Evolutionary conservation across 2,797 vertebrate genomes (phyloP), one percentile per base, ranked within the genome.

Genomic region (Orientallactaga sibirica): DNA sequence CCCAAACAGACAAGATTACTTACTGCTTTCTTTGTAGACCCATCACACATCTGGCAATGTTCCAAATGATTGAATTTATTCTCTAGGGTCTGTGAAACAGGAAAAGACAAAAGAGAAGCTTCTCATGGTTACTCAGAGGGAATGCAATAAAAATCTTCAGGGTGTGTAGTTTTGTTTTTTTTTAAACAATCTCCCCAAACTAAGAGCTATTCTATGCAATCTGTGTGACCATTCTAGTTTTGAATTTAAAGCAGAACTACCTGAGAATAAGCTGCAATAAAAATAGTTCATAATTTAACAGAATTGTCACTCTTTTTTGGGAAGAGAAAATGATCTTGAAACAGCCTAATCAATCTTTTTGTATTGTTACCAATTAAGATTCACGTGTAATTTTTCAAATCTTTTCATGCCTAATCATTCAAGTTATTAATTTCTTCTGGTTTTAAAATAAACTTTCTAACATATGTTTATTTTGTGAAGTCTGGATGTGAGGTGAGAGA

Each of bases 21-120:
- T 95, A 92, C 95, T 97, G 90, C 97, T 98, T 97, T 97, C 96
- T 93, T 96, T 97, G 93, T 86, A 94, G 96, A 93, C 33, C 91
- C 76, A 87, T 83, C 95, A 82, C 93, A 94, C 70, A 80, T 86
- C 97, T 94, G 96, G 96, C 97, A 91, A 79, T 64, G 83, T 18
- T 82, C 91, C 94, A 88, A 85, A 9, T 90, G 95, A 94, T 11
- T 90, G 29, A 70, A 88, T 96, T 96, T 97, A 97, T 96, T 97
- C 96, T 92, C 97, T 96, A 93, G 95, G 94, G 76, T 90, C 95
- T 97, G 61, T 93, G 82, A 91, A 88, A 0, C 88, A 79, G 90
- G 74, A 81, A 91, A 75, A 93, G 67, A 85, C 74, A 86, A 75
- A 94, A 76, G 55, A 90, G 61, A 87, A 29, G 24, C 24, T 88